These are phyloP conservation scores for Petromus typicus DNA, from an alignment of 2,113 vertebrate genomes.

Conservation along the genomic window DNA sequence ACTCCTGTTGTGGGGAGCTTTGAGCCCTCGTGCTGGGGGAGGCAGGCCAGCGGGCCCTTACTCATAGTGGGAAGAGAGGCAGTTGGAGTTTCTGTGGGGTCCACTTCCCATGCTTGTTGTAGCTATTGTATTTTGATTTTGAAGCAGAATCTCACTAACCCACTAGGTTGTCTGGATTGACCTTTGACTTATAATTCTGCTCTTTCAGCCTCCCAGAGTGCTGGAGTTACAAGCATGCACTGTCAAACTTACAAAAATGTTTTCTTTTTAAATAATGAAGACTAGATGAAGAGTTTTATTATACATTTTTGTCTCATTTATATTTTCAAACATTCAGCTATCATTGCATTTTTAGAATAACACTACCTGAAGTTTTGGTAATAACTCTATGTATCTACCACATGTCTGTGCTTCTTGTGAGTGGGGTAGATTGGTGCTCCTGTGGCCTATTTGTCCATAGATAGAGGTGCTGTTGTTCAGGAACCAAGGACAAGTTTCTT, in stretches of 20 bases:
- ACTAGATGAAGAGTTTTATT: slow-evolving; percentile 18
- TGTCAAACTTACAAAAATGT: not conserved
- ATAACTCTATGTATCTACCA: not conserved
- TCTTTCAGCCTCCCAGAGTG: not conserved
- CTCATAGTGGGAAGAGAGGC: too few species aligned
- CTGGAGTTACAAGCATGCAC: not conserved
- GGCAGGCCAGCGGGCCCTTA: too few species aligned
- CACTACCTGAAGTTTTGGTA: not conserved
- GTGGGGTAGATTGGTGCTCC: not conserved
- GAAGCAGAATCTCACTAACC: not conserved
- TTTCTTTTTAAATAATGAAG: slow-evolving; percentile 22
- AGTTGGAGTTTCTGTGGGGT: too few species aligned
- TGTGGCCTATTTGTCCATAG: not conserved
- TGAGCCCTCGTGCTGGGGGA: too few species aligned
- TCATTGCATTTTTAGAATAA: slow-evolving; percentile 60
- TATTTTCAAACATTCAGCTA: slow-evolving; percentile 58
- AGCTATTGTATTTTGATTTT: not conserved
- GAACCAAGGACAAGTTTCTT: slow-evolving; percentile 49
- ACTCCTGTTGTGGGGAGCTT: too few species aligned
- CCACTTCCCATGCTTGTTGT: too few species aligned
- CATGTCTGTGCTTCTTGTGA: not conserved
- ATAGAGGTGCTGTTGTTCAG: not conserved
- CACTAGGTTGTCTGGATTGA: not conserved
- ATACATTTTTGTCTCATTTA: not conserved
- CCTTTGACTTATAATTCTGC: not conserved